These are phyloP conservation scores for Coregonus sp. DNA, from an alignment of 2,797 vertebrate species.

Conservation along the genomic window DNA sequence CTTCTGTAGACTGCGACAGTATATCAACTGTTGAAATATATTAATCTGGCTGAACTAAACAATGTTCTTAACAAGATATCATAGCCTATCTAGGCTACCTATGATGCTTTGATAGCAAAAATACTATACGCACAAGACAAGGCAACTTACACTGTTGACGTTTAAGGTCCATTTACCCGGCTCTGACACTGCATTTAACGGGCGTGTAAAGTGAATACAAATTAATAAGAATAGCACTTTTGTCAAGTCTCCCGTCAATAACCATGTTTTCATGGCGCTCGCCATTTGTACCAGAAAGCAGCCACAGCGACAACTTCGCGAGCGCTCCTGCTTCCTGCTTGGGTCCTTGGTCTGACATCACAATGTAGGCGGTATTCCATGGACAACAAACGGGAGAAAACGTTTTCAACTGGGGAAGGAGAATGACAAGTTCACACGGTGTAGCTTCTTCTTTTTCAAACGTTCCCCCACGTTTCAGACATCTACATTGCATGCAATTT, in stretches of 20 bases:
- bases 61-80: neutral
- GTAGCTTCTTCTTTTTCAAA: too few relatives aligned
- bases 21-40: neutral
- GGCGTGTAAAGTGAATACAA: slow-evolving; percentile 17
- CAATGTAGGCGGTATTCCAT: slow-evolving; percentile 9
- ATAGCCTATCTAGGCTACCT: neutral
- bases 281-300: slow-evolving; percentile 55
- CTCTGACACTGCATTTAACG: slow-evolving; percentile 59
- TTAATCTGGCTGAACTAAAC: neutral
- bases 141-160: slow-evolving; percentile 67
- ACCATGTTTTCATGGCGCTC: slow-evolving; percentile 22
- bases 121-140: neutral
- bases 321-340: slow-evolving; percentile 23
- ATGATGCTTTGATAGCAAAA: neutral
- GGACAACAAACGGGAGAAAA: neutral
- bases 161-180: slow-evolving; percentile 69
- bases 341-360: slow-evolving; percentile 25
- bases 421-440: too few relatives aligned
- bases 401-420: too few relatives aligned
- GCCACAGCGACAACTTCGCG: slow-evolving; percentile 29
- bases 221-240: slow-evolving; percentile 35
- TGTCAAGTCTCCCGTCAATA: slow-evolving; percentile 14
- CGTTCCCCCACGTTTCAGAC: too few relatives aligned
- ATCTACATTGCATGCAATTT: too few relatives aligned
- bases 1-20: neutral